These are phyloP conservation scores for Xenus cinereus DNA, from an alignment of 2,113 vertebrate species.

Conservation along the genomic window DNA sequence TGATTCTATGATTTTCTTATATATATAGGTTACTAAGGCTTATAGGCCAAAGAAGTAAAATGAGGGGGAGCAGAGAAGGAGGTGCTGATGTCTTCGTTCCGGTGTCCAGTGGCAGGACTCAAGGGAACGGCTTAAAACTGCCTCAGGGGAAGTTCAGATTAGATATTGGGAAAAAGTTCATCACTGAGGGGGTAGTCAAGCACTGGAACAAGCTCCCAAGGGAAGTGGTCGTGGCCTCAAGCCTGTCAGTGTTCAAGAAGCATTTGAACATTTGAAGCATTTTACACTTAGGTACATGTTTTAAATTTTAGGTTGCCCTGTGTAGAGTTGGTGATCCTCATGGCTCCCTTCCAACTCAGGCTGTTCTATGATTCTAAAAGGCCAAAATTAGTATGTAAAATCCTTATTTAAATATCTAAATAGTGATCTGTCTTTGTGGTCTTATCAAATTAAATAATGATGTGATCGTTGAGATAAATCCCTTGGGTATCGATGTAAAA, in stretches of 20 bases:
- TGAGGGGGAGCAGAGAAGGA: neutral
- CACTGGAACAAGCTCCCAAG: neutral
- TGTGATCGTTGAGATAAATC: neutral
- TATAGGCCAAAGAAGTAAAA: neutral
- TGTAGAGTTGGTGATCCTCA: accelerated
- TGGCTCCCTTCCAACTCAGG: neutral
- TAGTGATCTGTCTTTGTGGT: neutral
- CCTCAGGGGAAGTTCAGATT: neutral
- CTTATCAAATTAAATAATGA: neutral
- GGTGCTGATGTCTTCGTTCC: neutral
- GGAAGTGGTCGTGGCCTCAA: neutral
- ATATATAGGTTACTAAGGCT: neutral
- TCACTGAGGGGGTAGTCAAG: neutral
- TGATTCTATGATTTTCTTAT: neutral
- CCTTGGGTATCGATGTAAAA: neutral
- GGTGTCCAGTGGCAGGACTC: neutral
- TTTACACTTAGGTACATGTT: neutral
- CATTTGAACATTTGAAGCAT: accelerated
- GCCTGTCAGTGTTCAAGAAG: neutral
- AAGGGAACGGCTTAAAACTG: neutral
- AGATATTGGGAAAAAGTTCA: neutral
- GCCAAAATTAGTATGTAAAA: neutral
- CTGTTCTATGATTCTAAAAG: neutral
- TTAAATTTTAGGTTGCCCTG: neutral
- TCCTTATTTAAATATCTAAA: neutral